Conservation (phyloP, 2,888 invertebrate genomes). For the Hemistola chrysoprasaria region DNA sequence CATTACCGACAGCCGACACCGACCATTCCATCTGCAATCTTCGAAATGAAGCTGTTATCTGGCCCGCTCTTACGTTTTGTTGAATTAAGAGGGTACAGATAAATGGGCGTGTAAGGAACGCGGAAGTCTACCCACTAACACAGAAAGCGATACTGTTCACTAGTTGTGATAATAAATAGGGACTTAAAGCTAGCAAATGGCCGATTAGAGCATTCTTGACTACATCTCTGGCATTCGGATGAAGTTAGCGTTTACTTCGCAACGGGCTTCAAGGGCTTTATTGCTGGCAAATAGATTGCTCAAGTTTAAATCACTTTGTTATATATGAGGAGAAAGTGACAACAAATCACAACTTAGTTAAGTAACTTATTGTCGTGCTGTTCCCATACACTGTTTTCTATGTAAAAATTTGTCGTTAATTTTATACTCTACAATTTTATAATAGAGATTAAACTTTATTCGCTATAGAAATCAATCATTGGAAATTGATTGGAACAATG, state of each 20-base stretch:
- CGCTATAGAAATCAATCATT: too few relatives aligned
- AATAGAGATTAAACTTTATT: too few relatives aligned
- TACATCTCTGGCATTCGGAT: constrained; percentile 70
- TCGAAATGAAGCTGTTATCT: constrained; percentile 61
- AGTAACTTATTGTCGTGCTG: not conserved
- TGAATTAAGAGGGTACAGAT: constrained; percentile 72
- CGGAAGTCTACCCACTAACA: constrained; percentile 57
- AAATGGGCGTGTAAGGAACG: constrained; percentile 63
- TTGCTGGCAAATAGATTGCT: constrained; percentile 56
- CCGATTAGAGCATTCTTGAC: constrained; percentile 73
- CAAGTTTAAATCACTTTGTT: constrained; percentile 49
- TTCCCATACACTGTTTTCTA: not conserved
- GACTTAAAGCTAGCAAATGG: constrained; percentile 68
- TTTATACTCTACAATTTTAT: too few relatives aligned
- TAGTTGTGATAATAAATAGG: constrained; percentile 75
- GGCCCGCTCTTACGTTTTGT: constrained; percentile 59
- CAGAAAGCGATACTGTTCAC: constrained; percentile 71
- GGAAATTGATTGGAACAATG: too few relatives aligned
- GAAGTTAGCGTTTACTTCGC: constrained; percentile 69
- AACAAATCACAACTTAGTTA: too few relatives aligned
- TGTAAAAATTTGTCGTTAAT: too few relatives aligned
- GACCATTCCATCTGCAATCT: constrained; percentile 53
- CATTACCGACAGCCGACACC: constrained; percentile 27
- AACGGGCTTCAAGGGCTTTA: constrained; percentile 64
- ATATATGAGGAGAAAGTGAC: too few relatives aligned